Conservation (phyloP, 2,888 invertebrate genomes). For the Geotrupes spiniger region DNA sequence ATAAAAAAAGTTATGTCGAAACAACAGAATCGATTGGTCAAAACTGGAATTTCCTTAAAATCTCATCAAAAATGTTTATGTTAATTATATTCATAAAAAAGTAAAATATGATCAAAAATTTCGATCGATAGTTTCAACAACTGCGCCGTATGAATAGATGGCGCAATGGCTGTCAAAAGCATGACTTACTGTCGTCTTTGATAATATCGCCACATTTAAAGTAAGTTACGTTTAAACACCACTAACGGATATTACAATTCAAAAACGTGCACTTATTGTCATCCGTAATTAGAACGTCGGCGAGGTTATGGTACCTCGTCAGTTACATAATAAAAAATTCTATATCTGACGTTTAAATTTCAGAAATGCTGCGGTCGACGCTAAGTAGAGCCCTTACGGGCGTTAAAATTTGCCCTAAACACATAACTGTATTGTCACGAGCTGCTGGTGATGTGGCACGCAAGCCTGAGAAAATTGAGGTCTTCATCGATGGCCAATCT, state of each 20-base stretch:
- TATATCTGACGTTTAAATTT: slow-evolving; percentile 12
- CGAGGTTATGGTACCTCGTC: slow-evolving; percentile 5
- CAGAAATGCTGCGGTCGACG: slow-evolving; percentile 74
- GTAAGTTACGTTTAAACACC: slow-evolving; percentile 3
- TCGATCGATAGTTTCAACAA: too few species aligned
- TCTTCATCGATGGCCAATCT: slow-evolving; percentile 95
- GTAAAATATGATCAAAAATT: too few species aligned
- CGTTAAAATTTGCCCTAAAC: slow-evolving; percentile 42
- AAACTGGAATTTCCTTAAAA: too few species aligned
- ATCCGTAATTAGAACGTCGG: too few species aligned
- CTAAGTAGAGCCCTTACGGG: slow-evolving; percentile 62
- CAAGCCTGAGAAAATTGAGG: slow-evolving; percentile 74
- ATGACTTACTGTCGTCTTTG: slow-evolving; percentile 11
- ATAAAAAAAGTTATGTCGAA: too few species aligned
- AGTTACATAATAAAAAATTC: slow-evolving; percentile 22
- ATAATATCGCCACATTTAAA: slow-evolving; percentile 10
- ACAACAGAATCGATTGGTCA: too few species aligned
- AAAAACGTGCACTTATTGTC: too few species aligned
- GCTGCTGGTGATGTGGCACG: slow-evolving; percentile 37
- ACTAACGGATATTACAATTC: too few species aligned
- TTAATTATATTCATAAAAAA: too few species aligned
- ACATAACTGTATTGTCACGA: slow-evolving; percentile 35
- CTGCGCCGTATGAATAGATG: too few species aligned
- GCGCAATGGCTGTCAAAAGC: slow-evolving; percentile 14
- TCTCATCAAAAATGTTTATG: too few species aligned